These are phyloP conservation scores for Charina bottae DNA, from an alignment of 2,113 vertebrate species.

Conservation along the genomic window DNA sequence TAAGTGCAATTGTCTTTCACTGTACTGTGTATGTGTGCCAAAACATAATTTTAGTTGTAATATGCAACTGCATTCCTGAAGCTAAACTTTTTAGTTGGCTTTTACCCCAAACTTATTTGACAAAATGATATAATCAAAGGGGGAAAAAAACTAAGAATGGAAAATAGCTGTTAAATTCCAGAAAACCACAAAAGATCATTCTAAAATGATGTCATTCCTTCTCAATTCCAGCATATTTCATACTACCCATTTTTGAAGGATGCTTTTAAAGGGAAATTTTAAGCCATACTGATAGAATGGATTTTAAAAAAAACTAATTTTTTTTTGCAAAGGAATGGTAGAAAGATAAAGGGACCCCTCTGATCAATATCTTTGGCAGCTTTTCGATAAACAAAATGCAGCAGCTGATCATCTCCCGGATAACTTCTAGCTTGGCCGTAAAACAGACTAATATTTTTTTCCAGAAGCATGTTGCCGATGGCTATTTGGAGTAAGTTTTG, in stretches of 20 bases:
- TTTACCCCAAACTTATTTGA: neutral
- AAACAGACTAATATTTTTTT: neutral
- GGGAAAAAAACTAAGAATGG: neutral
- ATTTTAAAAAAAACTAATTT: neutral
- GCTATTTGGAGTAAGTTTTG: neutral
- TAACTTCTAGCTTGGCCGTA: neutral
- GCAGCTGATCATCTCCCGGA: neutral
- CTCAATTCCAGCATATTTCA: neutral
- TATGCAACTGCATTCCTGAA: neutral
- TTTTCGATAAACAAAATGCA: neutral
- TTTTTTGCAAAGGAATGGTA: neutral
- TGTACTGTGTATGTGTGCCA: neutral
- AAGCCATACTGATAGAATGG: neutral
- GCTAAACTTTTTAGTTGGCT: neutral
- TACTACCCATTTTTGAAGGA: neutral
- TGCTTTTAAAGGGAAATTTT: neutral
- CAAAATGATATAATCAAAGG: neutral
- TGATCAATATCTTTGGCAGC: neutral
- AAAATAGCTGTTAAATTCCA: neutral
- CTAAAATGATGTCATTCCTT: neutral
- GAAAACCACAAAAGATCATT: neutral
- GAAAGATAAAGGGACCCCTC: neutral
- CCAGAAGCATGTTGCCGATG: neutral
- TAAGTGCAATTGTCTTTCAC: neutral
- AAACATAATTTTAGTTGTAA: conserved; percentile 14